A percentile compares a stretch with the other conserved stretches of the same genome.
These are phyloP conservation scores for Alcedo quadribrachys DNA, from an alignment of 2,797 vertebrate species.

Conservation along the genomic window DNA sequence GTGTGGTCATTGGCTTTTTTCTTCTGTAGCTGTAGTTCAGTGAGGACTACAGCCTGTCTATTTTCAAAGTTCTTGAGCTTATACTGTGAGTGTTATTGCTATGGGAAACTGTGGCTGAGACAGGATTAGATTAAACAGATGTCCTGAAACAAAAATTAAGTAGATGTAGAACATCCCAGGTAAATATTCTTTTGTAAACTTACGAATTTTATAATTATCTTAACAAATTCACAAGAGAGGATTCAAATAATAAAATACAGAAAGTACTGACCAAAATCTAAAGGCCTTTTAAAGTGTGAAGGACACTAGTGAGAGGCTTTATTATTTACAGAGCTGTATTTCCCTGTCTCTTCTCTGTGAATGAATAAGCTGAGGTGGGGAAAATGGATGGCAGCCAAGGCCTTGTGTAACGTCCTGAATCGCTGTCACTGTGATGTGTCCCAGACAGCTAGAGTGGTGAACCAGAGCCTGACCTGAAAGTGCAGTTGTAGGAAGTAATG, in stretches of 20 bases:
- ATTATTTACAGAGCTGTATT: background rate
- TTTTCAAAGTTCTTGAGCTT: background rate
- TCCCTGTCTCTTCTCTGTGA: background rate
- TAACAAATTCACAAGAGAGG: conserved; percentile 1
- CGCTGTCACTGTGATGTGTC: background rate
- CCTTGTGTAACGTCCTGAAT: background rate
- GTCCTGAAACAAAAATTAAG: background rate
- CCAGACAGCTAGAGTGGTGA: background rate
- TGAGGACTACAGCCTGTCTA: background rate
- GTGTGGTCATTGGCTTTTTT: background rate
- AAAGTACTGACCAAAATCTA: background rate
- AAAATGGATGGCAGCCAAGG: background rate
- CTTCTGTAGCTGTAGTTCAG: background rate
- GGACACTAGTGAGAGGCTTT: background rate
- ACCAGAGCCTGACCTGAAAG: background rate
- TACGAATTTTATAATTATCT: background rate
- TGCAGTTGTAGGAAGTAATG: background rate
- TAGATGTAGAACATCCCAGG: background rate
- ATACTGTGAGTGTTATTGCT: background rate
- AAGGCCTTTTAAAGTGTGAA: background rate
- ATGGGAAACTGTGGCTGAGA: background rate
- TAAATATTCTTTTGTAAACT: background rate
- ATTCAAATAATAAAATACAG: background rate
- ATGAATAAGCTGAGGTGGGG: background rate
- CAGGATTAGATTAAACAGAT: background rate